Base-by-base conservation (phyloP, 2,797 vertebrate genomes). In the Artibeus jamaicensis region DNA sequence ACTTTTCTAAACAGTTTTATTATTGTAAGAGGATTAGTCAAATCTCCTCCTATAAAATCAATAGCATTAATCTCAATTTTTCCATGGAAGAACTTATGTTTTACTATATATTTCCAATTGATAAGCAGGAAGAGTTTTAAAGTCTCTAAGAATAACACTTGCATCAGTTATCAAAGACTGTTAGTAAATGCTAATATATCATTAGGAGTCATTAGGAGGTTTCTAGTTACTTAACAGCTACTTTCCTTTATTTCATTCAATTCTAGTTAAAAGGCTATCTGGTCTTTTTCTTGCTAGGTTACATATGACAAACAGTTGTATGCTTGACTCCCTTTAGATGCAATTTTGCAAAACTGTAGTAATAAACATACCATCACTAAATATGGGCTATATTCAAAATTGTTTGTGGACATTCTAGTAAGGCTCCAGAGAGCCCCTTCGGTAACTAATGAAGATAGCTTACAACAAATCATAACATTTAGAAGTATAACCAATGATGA, bases 1-100 rank as follows among this genome's bases (percentile, higher is more conserved):
- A 71, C 16, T 62, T 92, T 89, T 55, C 39, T 90, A 90, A 88
- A 92, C 53, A 95, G 93, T 97, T 77, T 89, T 89, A 70, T 89
- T 89, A 46, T 48, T 86, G 1, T 65, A 85, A 70, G 53, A 86
- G 32, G 50, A 78, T 65, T 15, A 59, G 65, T 67, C 39, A 79
- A 39, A 34, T 62, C 48, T 71, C 48, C 37, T 29, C 42, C 29
- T 87, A 48, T 67, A 91, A 77, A 81, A 90, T 32, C 62, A 90
- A 83, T 4, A 86, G 34, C 57, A 92, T 44, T 70, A 87, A 86
- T 78, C 42, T 96, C 37, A 48, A 32, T 95, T 77, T 89, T 82
- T 48, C 92, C 21, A 37, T 24, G 14, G 29, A 86, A 86, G 50
- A 12, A 55, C 48, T 78, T 83, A 92, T 0, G 12, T 59, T 93